Evolutionary conservation across 1,140 invertebrate genomes (phyloP).

Genomic region (Hycleus phaleratus): DNA sequence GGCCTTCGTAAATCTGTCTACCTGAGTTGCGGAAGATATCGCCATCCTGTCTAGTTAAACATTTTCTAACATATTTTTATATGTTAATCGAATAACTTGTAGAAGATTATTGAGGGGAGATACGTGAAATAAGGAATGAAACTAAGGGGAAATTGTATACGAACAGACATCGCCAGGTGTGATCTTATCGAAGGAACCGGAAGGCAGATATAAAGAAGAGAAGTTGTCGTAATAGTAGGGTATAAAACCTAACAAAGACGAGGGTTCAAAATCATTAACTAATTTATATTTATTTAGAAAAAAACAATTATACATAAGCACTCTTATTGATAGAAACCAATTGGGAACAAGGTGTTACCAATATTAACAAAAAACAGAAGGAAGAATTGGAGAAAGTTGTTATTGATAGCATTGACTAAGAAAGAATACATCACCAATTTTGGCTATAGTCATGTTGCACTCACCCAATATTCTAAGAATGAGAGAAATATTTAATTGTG

Average conservation of each 20-base stretch:
- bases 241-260: constrained; percentile 1
- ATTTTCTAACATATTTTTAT: too few relatives aligned
- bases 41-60: background rate
- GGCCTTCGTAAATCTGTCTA: background rate
- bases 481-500: too few relatives aligned
- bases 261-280: background rate
- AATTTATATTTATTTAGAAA: too few relatives aligned
- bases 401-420: too few relatives aligned
- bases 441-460: too few relatives aligned
- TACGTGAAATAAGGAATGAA: background rate
- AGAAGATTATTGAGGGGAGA: constrained; percentile 3
- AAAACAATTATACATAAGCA: too few relatives aligned
- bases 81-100: background rate
- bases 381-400: too few relatives aligned
- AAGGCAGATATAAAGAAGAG: constrained; percentile 7
- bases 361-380: too few relatives aligned
- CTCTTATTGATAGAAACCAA: too few relatives aligned
- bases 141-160: background rate
- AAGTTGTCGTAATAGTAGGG: background rate
- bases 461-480: too few relatives aligned
- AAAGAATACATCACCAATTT: too few relatives aligned
- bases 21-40: background rate
- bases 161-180: constrained; percentile 7
- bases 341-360: too few relatives aligned
- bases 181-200: constrained; percentile 15